Conservation (phyloP, 2,797 vertebrate species). For the Spinus pinus region DNA sequence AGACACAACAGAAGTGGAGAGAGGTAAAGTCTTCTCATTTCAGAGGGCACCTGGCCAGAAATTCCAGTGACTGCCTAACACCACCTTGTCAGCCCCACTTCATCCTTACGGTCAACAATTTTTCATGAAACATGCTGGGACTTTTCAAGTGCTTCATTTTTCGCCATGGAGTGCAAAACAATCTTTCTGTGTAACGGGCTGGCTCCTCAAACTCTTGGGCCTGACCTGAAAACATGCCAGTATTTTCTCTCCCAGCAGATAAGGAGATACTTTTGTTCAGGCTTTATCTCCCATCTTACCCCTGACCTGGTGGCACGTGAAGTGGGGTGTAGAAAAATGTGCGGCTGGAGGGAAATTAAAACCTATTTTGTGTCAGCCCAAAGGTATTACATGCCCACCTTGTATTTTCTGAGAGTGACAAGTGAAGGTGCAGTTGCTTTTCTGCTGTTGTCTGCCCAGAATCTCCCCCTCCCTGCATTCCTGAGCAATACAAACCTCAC, state of each 20-base stretch:
- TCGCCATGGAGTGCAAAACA: slow-evolving; percentile 25
- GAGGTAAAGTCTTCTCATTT: background rate
- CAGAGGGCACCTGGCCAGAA: background rate
- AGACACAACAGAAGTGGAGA: background rate
- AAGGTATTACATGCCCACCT: background rate
- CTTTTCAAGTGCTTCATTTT: background rate
- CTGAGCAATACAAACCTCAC: slow-evolving; percentile 9
- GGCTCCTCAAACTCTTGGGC: slow-evolving; percentile 5
- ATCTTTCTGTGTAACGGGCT: background rate
- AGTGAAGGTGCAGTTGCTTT: background rate
- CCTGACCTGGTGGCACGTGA: background rate
- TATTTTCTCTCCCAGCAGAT: background rate
- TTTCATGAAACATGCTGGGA: background rate
- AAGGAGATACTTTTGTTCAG: background rate
- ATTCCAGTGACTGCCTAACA: background rate
- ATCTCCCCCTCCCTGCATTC: slow-evolving; percentile 4
- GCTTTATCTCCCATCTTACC: background rate
- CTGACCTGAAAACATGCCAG: slow-evolving; percentile 30
- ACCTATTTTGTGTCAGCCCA: background rate
- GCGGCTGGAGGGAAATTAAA: background rate
- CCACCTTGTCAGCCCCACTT: background rate
- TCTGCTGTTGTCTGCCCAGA: background rate
- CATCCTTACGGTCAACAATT: background rate
- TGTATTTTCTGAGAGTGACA: background rate
- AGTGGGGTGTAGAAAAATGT: background rate